Evolutionary conservation across 2,888 invertebrate species (phyloP), one percentile per base, ranked within the genome.

Genomic region (Sisyra terminalis): DNA sequence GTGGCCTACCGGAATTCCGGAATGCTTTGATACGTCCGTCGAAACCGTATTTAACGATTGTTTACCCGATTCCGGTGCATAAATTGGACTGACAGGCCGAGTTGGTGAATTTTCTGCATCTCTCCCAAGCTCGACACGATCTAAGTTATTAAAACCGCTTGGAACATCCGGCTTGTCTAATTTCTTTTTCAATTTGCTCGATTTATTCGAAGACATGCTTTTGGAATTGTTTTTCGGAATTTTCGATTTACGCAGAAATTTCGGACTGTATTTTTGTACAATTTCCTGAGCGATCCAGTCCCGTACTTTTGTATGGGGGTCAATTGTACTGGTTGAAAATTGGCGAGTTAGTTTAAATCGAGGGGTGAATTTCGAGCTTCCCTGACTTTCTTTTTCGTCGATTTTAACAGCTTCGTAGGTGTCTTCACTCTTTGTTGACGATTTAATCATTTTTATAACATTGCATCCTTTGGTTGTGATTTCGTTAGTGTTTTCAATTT

Each of bases 221-320:
- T 24, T 24, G 5, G 24, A 24, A 7, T 24, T 24, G 24, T 24
- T 24, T 7, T 24, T 35, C 2, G 14, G 8, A n/a, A 35, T 15
- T 35, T 35, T 16, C 11, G 35, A 9, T 48, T 72, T 73, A 49
- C 75, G 64, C 11, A 78, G 55, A 55, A 75, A 73, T 46, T 70
- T 71, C 1, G 80, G 80, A 40, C 79, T 78, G 52, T 75, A 78
- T 55, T 77, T 71, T 50, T 78, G 74, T 53, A 78, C 76, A 29
- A 82, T 77, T 58, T 84, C 83, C 48, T 81, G 78, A 1, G 81
- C 75, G 51, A 88, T 87, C 88, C 88, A 87, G 51, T 87, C 84
- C 47, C 78, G 71, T 1, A 88, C 87, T 68, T 87, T 87, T 10
- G 84, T 80, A 55, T 86, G 81, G 0, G 87, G 82, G 57, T 88